Conservation (phyloP, 2,888 invertebrate species). For the Trichogramma evanescens region DNA sequence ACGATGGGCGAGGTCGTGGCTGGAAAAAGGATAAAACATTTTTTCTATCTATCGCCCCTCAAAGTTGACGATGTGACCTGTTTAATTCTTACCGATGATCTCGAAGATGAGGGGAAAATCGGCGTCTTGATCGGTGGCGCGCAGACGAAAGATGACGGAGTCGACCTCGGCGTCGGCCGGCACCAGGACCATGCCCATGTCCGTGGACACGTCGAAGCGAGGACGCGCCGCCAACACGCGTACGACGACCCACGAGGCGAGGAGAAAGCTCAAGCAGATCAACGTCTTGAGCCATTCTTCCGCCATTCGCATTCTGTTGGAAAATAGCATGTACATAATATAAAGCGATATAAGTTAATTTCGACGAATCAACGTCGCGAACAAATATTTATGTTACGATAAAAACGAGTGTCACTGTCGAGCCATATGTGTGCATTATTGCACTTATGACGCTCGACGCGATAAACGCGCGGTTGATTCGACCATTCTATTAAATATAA, state of each 20-base stretch:
- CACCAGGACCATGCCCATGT: constrained; percentile 74
- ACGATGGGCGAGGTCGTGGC: constrained; percentile 70
- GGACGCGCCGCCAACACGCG: constrained; percentile 57
- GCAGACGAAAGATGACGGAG: constrained; percentile 78
- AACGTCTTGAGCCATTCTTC: constrained; percentile 42
- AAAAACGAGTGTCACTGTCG: too few relatives aligned
- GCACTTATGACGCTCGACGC: too few relatives aligned
- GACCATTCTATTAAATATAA: too few relatives aligned
- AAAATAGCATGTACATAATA: too few relatives aligned
- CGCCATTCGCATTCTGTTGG: constrained; percentile 41
- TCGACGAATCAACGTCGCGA: too few relatives aligned
- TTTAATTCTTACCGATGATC: constrained; percentile 55
- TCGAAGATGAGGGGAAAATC: constrained; percentile 81
- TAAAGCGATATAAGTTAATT: too few relatives aligned
- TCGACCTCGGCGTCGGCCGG: constrained; percentile 78
- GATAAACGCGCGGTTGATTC: too few relatives aligned
- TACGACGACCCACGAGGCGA: constrained; percentile 44
- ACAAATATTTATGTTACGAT: too few relatives aligned
- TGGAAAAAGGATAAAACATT: constrained; percentile 22
- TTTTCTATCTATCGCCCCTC: too few relatives aligned
- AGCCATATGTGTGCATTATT: too few relatives aligned
- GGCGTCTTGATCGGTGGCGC: constrained; percentile 80
- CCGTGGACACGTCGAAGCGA: constrained; percentile 75
- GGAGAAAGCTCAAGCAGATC: constrained; percentile 41
- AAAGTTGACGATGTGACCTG: not conserved